phyloP scores from a whole-genome alignment of 2,888 invertebrate genomes.

The Odontocolon sp. region DNA sequence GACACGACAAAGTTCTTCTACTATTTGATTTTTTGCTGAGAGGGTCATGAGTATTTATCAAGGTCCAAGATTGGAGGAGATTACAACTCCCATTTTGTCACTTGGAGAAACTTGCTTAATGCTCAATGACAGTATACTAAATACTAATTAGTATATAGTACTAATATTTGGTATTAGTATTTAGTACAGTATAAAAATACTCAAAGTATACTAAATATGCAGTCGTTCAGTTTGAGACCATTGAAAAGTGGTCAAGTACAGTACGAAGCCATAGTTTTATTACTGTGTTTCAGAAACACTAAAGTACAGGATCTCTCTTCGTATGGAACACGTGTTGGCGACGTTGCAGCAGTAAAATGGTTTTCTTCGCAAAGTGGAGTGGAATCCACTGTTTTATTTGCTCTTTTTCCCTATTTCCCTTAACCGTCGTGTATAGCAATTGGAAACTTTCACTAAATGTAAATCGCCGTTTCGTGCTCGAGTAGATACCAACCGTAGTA shows the following conservation, averaged over 20 bases:
- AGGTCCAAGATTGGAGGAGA: not conserved
- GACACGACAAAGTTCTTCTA: not conserved
- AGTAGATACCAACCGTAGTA: constrained; percentile 64
- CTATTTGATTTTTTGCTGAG: not conserved
- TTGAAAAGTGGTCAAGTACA: no score
- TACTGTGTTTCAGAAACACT: not conserved
- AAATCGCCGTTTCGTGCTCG: constrained; percentile 73
- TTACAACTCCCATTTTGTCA: not conserved
- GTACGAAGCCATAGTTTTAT: no score
- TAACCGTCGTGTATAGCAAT: constrained; percentile 63
- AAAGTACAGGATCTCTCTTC: not conserved
- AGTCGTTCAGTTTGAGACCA: no score
- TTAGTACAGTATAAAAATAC: no score
- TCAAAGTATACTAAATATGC: no score
- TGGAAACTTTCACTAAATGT: constrained; percentile 76
- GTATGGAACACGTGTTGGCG: constrained; percentile 2
- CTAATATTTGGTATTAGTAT: no score
- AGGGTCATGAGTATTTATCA: not conserved
- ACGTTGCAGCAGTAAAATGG: constrained; percentile 69
- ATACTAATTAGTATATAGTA: no score
- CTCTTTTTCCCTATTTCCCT: constrained; percentile 7
- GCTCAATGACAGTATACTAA: no score
- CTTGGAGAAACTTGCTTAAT: not conserved
- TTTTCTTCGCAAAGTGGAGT: constrained; percentile 67
- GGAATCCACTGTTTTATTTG: constrained; percentile 64